A percentile compares a stretch with the other conserved stretches of the same genome.
Conservation (phyloP, 2,888 invertebrate genomes). For the Drosophila borborema region DNA sequence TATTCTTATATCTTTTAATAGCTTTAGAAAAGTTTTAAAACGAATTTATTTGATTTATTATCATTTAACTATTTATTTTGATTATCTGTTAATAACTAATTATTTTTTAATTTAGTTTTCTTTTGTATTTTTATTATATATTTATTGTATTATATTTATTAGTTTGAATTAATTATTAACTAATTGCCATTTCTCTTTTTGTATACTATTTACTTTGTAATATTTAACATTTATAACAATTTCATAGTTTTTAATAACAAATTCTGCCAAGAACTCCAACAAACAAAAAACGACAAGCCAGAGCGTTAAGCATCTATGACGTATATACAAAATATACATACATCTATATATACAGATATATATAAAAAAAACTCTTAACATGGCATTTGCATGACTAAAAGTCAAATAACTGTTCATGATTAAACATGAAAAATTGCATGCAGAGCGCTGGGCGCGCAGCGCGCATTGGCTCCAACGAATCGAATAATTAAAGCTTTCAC, state of each 20-base stretch:
- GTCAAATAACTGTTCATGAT: conserved; percentile 29
- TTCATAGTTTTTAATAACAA: neutral
- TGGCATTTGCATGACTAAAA: conserved; percentile 44
- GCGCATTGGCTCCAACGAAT: conserved; percentile 43
- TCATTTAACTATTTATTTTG: too few relatives aligned
- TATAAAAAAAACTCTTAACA: conserved; percentile 12
- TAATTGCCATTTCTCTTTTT: neutral
- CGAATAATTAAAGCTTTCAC: conserved; percentile 56
- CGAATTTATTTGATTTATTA: too few relatives aligned
- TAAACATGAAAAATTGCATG: conserved; percentile 41
- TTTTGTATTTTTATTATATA: too few relatives aligned
- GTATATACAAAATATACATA: neutral
- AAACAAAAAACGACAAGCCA: conserved; percentile 3
- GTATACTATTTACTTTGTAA: neutral
- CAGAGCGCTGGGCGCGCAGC: conserved; percentile 18
- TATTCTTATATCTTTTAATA: too few relatives aligned
- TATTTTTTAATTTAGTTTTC: neutral
- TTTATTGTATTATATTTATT: too few relatives aligned
- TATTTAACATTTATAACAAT: neutral
- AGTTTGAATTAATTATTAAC: neutral
- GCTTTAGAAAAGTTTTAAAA: too few relatives aligned
- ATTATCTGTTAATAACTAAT: neutral
- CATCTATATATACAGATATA: too few relatives aligned
- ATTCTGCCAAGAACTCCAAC: neutral
- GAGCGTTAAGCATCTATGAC: neutral